Evolutionary conservation across 2,888 invertebrate genomes (phyloP), one percentile per base, ranked within the genome.

Genomic region (Maniola hyperantus): DNA sequence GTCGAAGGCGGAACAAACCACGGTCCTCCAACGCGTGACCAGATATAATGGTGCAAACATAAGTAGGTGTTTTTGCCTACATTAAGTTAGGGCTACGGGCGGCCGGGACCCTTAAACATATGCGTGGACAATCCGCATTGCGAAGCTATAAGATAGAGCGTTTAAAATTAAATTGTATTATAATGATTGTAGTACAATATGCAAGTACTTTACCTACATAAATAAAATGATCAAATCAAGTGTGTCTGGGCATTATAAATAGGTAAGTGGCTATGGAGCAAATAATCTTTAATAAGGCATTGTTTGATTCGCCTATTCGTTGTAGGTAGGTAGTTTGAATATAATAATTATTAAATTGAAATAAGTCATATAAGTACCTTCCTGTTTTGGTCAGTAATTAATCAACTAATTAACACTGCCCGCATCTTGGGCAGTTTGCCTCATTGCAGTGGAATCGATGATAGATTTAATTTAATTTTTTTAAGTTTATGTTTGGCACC

Each of bases 11-110:
- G 44, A 0, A 33, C 10, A 65, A 11, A 48, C 70, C 55, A 34
- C 34, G 39, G 34, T 48, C 67, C 58, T 53, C 74, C 75, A 77
- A 80, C 72, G 72, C 79, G 82, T 81, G 80, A 79, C 82, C 77
- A 79, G 82, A 76, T 71, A 78, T 81, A 87, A 88, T 84, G 79
- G 68, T 65, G 77, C 76, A 79, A 75, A 83, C 83, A 79, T 50
- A 62, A 66, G 66, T 44, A 65, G 66, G 26, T 62, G 81, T 86
- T 86, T 87, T 85, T 87, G 78, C 73, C 46, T 69, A 68, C 74
- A 75, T 73, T 73, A 72, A 71, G 68, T 72, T 73, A 15, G 26
- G 53, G 26, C 26, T 44, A 7, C 53, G 51, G 61, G 20, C 67
- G 62, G 63, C 63, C 65, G 65, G 62, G 55, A 10, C 64, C 67